These are phyloP conservation scores for Neomorphus geoffroyi DNA, from an alignment of 2,797 vertebrate species.

Conservation along the genomic window DNA sequence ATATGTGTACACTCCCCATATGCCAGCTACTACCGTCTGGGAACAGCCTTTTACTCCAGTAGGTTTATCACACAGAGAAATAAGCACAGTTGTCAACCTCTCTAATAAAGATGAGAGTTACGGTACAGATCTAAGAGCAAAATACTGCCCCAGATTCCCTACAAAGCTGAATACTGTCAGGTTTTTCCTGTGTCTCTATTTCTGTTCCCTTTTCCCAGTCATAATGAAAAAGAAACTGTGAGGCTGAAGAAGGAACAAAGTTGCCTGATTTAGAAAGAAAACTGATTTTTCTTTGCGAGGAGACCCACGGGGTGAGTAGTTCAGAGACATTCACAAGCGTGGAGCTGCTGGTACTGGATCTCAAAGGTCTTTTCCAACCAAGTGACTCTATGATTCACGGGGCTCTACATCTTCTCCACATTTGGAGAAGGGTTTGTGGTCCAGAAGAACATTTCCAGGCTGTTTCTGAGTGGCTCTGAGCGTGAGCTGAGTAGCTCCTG, in stretches of 20 bases:
- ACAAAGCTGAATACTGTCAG: neutral
- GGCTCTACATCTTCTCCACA: neutral
- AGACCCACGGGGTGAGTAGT: neutral
- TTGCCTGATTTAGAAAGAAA: neutral
- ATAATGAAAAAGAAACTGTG: neutral
- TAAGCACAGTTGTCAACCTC: constrained; percentile 10
- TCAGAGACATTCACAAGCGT: neutral
- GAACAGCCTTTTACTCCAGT: constrained; percentile 22
- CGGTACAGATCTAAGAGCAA: neutral
- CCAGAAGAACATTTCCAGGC: neutral
- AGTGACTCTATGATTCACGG: too few species aligned
- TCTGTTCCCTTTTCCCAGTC: neutral
- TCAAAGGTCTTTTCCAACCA: neutral
- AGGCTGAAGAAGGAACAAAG: neutral
- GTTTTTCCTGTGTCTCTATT: neutral
- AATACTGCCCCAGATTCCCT: neutral
- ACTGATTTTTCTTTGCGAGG: neutral
- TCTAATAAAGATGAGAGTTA: constrained; percentile 3
- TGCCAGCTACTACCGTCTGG: neutral
- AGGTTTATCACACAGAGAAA: constrained; percentile 9
- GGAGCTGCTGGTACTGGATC: neutral
- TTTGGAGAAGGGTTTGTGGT: neutral
- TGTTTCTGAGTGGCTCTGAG: neutral
- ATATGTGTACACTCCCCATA: neutral
- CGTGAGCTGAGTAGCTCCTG: neutral